Evolutionary conservation across 2,797 vertebrate species (phyloP), one percentile per base, ranked within the genome.

Genomic region (Hoplostethus atlanticus): DNA sequence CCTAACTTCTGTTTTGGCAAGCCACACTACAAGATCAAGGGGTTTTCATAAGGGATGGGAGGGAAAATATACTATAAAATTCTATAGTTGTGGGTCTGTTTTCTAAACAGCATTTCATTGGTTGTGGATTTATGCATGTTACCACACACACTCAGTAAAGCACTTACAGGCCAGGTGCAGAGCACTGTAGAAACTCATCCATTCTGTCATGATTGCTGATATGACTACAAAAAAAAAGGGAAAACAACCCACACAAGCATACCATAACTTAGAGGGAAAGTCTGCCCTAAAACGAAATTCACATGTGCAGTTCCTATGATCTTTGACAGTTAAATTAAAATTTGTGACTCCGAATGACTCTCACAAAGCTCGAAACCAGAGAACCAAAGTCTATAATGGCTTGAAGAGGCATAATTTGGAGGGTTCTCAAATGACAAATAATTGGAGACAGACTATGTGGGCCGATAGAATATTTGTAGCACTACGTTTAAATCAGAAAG

Each of bases 1-100:
- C 74, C 38, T 81, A 69, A 68, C 46, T 38, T 78, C 71, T 34
- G 64, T 70, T 46, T 40, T 84, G 77, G 79, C 86, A 86, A 87
- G 80, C 87, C 83, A 86, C 73, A 71, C 74, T 70, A 69, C 71
- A 77, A 79, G 83, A 82, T 34, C 52, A 80, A 21, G 4, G 40
- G 25, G 12, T 40, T 76, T 55, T 64, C 51, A 73, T 80, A 77
- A 80, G 70, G 69, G 55, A 4, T 57, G 16, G 34, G 31, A 57
- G 31, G 48, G 76, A 77, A 85, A 77, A 75, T 60, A 79, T 46
- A 64, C 64, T 51, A 84, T 21, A 60, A 82, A 85, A 85, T 71
- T 38, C 79, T 63, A 63, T 42, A 71, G 62, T 74, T 79, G 16
- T 58, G 65, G 61, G 74, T 79, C 47, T 59, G 38, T 71, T 63